Evolutionary conservation across 2,888 invertebrate species (phyloP).

Genomic region (Automeris io): DNA sequence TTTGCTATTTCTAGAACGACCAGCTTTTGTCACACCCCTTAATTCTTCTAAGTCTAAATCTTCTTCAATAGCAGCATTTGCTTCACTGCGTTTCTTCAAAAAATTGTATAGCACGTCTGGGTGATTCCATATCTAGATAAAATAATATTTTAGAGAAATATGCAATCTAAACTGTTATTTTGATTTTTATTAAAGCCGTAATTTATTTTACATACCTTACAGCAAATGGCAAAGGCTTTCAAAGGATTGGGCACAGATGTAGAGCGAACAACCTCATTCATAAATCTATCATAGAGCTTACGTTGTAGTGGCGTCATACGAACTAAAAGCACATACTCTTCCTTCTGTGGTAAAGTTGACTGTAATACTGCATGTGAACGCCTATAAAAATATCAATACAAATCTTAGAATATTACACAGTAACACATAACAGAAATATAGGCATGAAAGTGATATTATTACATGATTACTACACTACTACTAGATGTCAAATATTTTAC

Average conservation of each 20-base stretch:
- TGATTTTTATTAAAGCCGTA: too few species aligned
- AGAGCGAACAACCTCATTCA: slow-evolving; percentile 92
- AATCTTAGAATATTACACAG: not conserved
- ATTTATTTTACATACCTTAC: slow-evolving; percentile 80
- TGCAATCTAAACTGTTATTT: not conserved
- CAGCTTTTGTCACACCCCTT: slow-evolving; percentile 70
- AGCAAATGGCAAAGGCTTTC: slow-evolving; percentile 98
- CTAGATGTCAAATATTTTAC: slow-evolving; percentile 36
- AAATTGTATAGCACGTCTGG: slow-evolving; percentile 94
- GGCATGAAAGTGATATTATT: not conserved
- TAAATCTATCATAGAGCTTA: slow-evolving; percentile 93
- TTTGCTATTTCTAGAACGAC: slow-evolving; percentile 45
- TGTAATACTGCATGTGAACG: slow-evolving; percentile 95
- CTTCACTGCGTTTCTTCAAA: slow-evolving; percentile 87
- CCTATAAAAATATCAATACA: slow-evolving; percentile 46
- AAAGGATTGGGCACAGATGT: slow-evolving; percentile 95
- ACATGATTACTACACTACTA: not conserved
- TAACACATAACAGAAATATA: not conserved
- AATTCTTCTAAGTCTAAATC: slow-evolving; percentile 91
- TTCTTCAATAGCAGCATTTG: slow-evolving; percentile 81
- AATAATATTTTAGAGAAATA: not conserved
- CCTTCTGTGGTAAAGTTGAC: slow-evolving; percentile 94
- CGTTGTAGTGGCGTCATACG: slow-evolving; percentile 94
- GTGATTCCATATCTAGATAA: slow-evolving; percentile 91
- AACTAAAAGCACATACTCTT: slow-evolving; percentile 94